These are phyloP conservation scores for Alcis repandata DNA, from an alignment of 2,888 invertebrate genomes.

Conservation along the genomic window DNA sequence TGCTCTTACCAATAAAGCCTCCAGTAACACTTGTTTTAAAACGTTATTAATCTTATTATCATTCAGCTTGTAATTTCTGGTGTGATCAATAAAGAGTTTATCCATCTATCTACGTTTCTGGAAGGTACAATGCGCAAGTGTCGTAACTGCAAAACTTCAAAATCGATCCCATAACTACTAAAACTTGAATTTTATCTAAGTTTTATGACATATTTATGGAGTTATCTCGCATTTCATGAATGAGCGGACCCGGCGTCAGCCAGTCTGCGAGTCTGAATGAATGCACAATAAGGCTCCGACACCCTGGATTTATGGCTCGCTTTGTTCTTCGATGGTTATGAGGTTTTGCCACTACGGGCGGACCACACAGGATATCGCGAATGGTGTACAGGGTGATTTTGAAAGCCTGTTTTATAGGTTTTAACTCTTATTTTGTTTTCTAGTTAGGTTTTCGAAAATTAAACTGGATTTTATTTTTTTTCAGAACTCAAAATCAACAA, in stretches of 20 bases:
- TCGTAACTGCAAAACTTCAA: background rate
- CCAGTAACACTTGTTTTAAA: no score
- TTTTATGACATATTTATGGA: slow-evolving; percentile 39
- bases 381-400: slow-evolving; percentile 42
- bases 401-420: background rate
- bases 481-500: no score
- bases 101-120: background rate
- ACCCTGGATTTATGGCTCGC: slow-evolving; percentile 70
- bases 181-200: slow-evolving; percentile 26
- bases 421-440: no score
- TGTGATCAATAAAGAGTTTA: no score
- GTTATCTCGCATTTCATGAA: slow-evolving; percentile 32
- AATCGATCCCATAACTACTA: slow-evolving; percentile 4
- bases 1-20: no score
- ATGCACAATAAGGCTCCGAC: slow-evolving; percentile 43
- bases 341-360: slow-evolving; percentile 53
- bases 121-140: background rate
- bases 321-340: slow-evolving; percentile 75
- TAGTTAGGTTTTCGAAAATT: no score
- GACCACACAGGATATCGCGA: slow-evolving; percentile 78
- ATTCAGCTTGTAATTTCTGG: no score
- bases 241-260: slow-evolving; percentile 44
- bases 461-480: no score
- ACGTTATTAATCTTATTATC: no score
- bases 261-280: slow-evolving; percentile 46